Evolutionary conservation across 92 coral and sea anemone species (phyloP).

Genomic region (Siderastrea siderea): DNA sequence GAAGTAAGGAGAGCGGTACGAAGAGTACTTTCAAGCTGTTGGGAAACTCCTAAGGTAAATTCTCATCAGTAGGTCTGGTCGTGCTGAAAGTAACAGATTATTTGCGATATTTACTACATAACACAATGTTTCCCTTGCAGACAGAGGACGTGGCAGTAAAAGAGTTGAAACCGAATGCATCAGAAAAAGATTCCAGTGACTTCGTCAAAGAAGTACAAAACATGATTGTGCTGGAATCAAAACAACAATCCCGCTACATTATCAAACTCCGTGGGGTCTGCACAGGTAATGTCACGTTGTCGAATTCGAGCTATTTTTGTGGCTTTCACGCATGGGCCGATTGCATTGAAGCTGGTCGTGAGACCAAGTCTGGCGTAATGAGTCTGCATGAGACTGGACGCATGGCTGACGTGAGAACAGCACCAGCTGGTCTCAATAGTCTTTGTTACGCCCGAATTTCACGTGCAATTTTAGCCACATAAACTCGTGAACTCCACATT

Average conservation of each 20-base stretch:
- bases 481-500: too few species aligned
- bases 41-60: slow-evolving; percentile 19
- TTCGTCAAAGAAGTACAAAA: slow-evolving; percentile 89
- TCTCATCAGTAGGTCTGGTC: neutral
- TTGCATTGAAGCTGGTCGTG: too few species aligned
- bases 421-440: too few species aligned
- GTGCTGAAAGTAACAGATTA: neutral
- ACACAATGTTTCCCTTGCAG: slow-evolving; percentile 19
- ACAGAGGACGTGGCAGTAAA: slow-evolving; percentile 94
- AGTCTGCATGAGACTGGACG: too few species aligned
- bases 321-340: too few species aligned
- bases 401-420: too few species aligned
- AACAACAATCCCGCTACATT: slow-evolving; percentile 64
- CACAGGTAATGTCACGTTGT: slow-evolving; percentile 37
- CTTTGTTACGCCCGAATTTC: too few species aligned
- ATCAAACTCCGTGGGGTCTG: slow-evolving; percentile 83
- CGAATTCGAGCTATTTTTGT: neutral
- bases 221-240: slow-evolving; percentile 71
- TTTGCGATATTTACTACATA: neutral
- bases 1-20: slow-evolving; percentile 21
- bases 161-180: slow-evolving; percentile 64
- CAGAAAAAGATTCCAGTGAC: slow-evolving; percentile 70
- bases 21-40: neutral
- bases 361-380: too few species aligned
- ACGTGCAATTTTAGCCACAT: too few species aligned